Evolutionary conservation across 2,113 vertebrate genomes (phyloP).

Genomic region (Dicentrarchus labrax): DNA sequence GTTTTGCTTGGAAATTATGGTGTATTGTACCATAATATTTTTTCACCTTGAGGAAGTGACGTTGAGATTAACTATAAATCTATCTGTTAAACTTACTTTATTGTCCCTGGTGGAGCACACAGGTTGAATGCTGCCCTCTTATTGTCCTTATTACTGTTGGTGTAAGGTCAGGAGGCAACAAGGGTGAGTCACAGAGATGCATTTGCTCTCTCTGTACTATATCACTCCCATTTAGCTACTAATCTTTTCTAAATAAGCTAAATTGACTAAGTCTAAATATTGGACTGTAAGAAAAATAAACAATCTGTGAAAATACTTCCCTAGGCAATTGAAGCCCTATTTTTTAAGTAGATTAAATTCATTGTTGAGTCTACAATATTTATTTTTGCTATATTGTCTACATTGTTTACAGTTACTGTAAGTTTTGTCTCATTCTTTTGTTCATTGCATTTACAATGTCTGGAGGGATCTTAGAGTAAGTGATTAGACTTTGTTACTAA

Average conservation of each 20-base stretch:
- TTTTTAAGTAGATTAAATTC: neutral
- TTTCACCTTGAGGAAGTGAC: neutral
- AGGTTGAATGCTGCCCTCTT: neutral
- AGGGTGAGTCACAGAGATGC: conserved; percentile 20
- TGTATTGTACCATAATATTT: neutral
- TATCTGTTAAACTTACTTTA: neutral
- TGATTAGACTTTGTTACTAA: neutral
- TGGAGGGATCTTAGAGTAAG: neutral
- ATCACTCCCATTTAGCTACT: conserved; percentile 2
- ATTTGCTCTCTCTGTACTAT: conserved; percentile 1
- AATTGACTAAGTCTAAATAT: conserved; percentile 33
- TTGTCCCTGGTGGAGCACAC: neutral
- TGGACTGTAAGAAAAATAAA: conserved; percentile 29
- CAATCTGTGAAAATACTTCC: conserved; percentile 6
- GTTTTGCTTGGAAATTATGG: neutral
- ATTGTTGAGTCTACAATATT: conserved; percentile 8
- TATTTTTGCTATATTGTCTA: neutral
- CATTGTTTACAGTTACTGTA: conserved; percentile 5
- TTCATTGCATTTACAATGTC: neutral
- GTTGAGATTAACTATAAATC: neutral
- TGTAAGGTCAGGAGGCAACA: conserved; percentile 23
- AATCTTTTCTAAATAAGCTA: conserved; percentile 4
- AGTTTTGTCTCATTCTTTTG: neutral
- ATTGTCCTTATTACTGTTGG: neutral
- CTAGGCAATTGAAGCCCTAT: neutral